A percentile compares a stretch with the other conserved stretches of the same genome.
Conservation (phyloP, 2,113 vertebrate species). For the Pycnonotus jocosus region DNA sequence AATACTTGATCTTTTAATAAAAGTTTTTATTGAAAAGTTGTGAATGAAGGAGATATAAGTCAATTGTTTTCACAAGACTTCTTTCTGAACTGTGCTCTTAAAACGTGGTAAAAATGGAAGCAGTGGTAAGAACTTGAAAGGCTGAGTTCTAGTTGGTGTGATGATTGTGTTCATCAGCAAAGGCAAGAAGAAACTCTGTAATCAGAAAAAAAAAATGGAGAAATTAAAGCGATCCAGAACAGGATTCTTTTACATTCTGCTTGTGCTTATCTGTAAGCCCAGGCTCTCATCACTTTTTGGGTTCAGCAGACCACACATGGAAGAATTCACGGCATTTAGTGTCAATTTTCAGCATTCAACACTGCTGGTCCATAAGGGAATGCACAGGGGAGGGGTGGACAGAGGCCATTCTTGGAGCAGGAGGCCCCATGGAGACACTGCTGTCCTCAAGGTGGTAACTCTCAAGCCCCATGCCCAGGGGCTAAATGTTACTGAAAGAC, state of each 20-base stretch:
- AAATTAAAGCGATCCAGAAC: background rate
- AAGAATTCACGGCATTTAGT: background rate
- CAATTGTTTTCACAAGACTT: background rate
- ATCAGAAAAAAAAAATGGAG: background rate
- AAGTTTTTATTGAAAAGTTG: background rate
- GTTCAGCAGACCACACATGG: background rate
- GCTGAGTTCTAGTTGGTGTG: background rate
- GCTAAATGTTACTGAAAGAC: background rate
- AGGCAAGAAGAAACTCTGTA: background rate
- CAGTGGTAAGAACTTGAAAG: background rate
- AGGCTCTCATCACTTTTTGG: background rate
- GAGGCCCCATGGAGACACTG: background rate
- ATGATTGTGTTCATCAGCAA: background rate
- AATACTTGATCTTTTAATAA: background rate
- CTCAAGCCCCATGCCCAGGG: background rate
- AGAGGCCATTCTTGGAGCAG: background rate
- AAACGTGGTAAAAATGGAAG: background rate
- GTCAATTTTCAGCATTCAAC: background rate
- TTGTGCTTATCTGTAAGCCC: background rate
- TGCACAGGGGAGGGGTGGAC: background rate
- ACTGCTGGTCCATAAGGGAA: background rate
- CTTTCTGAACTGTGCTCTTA: background rate
- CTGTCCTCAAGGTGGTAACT: background rate
- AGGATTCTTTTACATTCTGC: background rate
- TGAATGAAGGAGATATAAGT: background rate